Percentiles rank a stretch among this genome's conserved stretches.
Conservation (phyloP, 2,113 vertebrate species). For the Sebastes fasciatus region DNA sequence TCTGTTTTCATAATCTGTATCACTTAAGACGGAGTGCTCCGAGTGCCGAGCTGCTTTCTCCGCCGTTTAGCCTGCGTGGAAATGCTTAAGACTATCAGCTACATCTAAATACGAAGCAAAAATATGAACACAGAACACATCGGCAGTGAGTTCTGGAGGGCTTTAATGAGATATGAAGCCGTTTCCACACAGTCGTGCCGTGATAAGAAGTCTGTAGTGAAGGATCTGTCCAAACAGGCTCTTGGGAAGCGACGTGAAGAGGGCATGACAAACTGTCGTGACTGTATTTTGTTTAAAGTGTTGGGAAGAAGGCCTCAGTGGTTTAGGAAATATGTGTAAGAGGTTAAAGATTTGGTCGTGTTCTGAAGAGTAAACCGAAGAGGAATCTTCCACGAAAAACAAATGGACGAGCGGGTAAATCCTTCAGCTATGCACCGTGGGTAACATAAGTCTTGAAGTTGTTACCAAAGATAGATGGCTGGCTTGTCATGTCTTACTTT, state of each 20-base stretch:
- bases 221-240: slow-evolving; percentile 54
- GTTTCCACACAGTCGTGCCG: neutral
- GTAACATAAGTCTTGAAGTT: slow-evolving; percentile 61
- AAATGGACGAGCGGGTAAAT: slow-evolving; percentile 45
- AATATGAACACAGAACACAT: slow-evolving; percentile 19
- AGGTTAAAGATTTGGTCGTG: slow-evolving; percentile 12
- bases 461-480: slow-evolving; percentile 57
- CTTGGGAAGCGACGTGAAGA: neutral
- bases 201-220: slow-evolving; percentile 22
- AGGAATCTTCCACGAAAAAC: slow-evolving; percentile 38
- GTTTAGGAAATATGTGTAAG: slow-evolving; percentile 37
- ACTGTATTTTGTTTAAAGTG: slow-evolving; percentile 39
- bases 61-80: neutral
- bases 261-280: slow-evolving; percentile 15
- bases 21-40: slow-evolving; percentile 54
- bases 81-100: slow-evolving; percentile 25
- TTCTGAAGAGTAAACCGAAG: slow-evolving; percentile 41
- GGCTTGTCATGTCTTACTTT: slow-evolving; percentile 75
- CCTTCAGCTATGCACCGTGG: slow-evolving; percentile 38
- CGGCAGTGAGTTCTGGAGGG: slow-evolving; percentile 4
- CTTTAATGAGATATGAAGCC: slow-evolving; percentile 28
- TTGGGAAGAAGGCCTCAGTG: slow-evolving; percentile 23
- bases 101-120: slow-evolving; percentile 39
- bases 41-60: neutral
- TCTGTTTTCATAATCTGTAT: slow-evolving; percentile 71